Percentiles rank a stretch among this genome's conserved stretches.
These are phyloP conservation scores for Prorops nasuta DNA, from an alignment of 1,140 invertebrate species.

Conservation along the genomic window DNA sequence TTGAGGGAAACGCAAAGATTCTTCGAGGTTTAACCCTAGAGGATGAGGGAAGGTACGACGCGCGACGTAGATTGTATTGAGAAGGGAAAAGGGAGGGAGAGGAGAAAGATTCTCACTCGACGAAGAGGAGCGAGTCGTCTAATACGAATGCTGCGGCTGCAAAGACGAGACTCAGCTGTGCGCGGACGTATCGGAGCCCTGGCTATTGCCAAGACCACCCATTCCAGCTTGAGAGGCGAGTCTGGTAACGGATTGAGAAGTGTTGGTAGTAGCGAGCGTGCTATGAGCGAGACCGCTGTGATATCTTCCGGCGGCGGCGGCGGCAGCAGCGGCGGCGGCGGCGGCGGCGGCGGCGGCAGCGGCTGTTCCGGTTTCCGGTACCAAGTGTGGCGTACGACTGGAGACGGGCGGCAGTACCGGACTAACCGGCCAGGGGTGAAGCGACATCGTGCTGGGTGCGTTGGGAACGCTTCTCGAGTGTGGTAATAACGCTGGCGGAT, in stretches of 20 bases:
- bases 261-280: slow-evolving; percentile 24
- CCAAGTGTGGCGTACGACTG: slow-evolving; percentile 69
- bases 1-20: no score
- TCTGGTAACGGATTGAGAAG: slow-evolving; percentile 45
- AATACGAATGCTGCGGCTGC: slow-evolving; percentile 57
- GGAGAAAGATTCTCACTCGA: no score
- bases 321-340: slow-evolving; percentile 44
- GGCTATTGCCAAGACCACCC: slow-evolving; percentile 48
- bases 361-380: slow-evolving; percentile 66
- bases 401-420: slow-evolving; percentile 70
- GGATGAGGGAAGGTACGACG: no score
- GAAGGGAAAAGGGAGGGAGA: no score
- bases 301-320: slow-evolving; percentile 21
- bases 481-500: slow-evolving; percentile 59
- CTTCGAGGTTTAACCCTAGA: no score
- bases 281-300: slow-evolving; percentile 11
- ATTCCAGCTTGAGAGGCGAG: slow-evolving; percentile 46
- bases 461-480: slow-evolving; percentile 61
- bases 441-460: slow-evolving; percentile 50
- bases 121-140: slow-evolving; percentile 21
- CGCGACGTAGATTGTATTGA: no score
- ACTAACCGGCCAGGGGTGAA: slow-evolving; percentile 72
- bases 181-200: slow-evolving; percentile 49
- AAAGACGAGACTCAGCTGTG: slow-evolving; percentile 55
- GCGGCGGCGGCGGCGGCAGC: slow-evolving; percentile 44